Conservation (phyloP, 2,888 invertebrate genomes). For the Campoplex nolae region DNA sequence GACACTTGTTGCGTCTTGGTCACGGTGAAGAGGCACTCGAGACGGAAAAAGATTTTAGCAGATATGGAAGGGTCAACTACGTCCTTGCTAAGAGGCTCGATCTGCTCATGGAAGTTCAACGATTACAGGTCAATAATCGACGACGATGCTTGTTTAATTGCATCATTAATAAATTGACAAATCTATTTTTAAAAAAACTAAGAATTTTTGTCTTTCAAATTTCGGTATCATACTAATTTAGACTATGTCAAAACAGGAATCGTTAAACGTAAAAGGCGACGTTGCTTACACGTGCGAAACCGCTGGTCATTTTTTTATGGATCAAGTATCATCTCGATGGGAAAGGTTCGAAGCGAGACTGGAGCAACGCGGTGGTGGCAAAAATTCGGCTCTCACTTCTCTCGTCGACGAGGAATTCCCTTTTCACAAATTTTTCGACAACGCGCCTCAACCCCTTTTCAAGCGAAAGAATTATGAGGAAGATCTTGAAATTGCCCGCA, state of each 20-base stretch:
- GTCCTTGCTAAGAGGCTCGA: slow-evolving; percentile 97
- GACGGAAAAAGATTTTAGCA: slow-evolving; percentile 99
- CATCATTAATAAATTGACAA: neutral
- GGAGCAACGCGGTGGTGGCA: slow-evolving; percentile 85
- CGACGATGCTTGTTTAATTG: neutral
- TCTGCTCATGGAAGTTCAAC: slow-evolving; percentile 93
- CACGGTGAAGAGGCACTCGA: slow-evolving; percentile 99
- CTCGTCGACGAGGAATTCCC: slow-evolving; percentile 94
- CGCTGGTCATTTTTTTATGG: slow-evolving; percentile 98
- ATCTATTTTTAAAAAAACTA: neutral
- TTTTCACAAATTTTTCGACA: slow-evolving; percentile 96
- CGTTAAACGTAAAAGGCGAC: slow-evolving; percentile 93
- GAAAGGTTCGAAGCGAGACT: slow-evolving; percentile 92
- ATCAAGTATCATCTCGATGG: slow-evolving; percentile 97
- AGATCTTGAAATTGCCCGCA: slow-evolving; percentile 95
- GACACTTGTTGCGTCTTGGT: slow-evolving; percentile 98
- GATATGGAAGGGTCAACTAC: slow-evolving; percentile 99
- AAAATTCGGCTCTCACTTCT: slow-evolving; percentile 82
- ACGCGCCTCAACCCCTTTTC: slow-evolving; percentile 97
- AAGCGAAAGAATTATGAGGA: slow-evolving; percentile 91
- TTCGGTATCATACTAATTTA: neutral
- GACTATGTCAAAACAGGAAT: slow-evolving; percentile 84
- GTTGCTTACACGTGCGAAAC: slow-evolving; percentile 99
- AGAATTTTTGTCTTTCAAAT: neutral
- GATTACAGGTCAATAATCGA: slow-evolving; percentile 87